Percentiles rank a stretch among this genome's conserved stretches.
Conservation (phyloP, 2,797 vertebrate genomes). For the Periparus ater region DNA sequence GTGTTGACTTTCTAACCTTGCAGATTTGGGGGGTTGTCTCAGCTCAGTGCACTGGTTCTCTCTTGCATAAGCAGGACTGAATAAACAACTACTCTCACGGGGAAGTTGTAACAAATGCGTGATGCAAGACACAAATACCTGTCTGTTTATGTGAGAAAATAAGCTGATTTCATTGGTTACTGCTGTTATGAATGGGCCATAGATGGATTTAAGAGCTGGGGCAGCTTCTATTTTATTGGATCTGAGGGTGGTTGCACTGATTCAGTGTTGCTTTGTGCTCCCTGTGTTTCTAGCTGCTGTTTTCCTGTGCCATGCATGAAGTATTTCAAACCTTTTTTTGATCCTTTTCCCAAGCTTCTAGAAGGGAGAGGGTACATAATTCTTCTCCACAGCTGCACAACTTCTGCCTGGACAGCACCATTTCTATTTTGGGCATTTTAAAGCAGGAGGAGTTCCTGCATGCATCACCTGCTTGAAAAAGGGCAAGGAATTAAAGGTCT, state of each 20-base stretch:
- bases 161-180: background rate
- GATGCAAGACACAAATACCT: background rate
- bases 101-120: background rate
- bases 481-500: background rate
- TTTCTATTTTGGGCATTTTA: background rate
- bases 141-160: background rate
- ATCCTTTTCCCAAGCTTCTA: background rate
- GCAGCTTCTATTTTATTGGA: background rate
- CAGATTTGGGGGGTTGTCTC: background rate
- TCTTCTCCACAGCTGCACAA: background rate
- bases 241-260: background rate
- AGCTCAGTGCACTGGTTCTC: background rate
- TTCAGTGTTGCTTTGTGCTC: background rate
- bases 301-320: background rate
- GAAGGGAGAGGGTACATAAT: background rate
- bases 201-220: background rate
- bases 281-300: background rate
- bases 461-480: background rate
- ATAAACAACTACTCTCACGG: background rate
- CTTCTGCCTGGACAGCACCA: background rate
- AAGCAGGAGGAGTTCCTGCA: background rate
- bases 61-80: background rate
- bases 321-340: background rate
- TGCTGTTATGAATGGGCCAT: background rate
- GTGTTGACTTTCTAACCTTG: background rate